phyloP scores from a whole-genome alignment of 92 coral and sea anemone species.

The Porites cylindrica region DNA sequence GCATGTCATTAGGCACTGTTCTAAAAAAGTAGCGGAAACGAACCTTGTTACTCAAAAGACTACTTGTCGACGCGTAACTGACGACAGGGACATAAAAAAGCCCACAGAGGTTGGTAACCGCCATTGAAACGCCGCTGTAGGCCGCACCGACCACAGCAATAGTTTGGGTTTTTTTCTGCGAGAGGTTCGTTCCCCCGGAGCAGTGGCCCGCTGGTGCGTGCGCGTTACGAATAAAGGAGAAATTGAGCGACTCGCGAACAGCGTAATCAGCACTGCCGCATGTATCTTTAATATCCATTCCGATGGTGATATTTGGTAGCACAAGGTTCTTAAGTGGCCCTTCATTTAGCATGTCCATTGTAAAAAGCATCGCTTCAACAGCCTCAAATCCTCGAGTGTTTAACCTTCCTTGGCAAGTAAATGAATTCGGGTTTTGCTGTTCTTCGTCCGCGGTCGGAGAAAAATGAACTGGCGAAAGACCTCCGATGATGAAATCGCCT shows the following conservation, averaged over 20 bases:
- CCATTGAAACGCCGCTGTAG: conserved; percentile 90
- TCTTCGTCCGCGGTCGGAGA: conserved; percentile 82
- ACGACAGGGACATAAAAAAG: conserved; percentile 84
- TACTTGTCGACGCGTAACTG: conserved; percentile 91
- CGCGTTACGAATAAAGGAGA: conserved; percentile 82
- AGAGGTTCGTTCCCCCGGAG: conserved; percentile 3
- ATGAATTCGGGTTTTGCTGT: conserved; percentile 68
- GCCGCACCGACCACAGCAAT: conserved; percentile 92
- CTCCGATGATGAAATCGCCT: conserved; percentile 90
- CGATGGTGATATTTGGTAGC: conserved; percentile 88
- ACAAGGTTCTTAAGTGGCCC: conserved; percentile 75
- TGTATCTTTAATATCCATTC: conserved; percentile 90
- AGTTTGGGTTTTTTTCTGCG: conserved; percentile 48
- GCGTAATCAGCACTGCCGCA: conserved; percentile 90
- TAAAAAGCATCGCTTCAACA: conserved; percentile 89
- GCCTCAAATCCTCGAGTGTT: conserved; percentile 92
- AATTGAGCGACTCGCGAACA: conserved; percentile 88
- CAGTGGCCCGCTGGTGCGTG: conserved; percentile 66
- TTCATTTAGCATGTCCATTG: conserved; percentile 89
- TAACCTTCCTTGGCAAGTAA: conserved; percentile 73
- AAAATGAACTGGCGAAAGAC: conserved; percentile 91
- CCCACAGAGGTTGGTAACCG: conserved; percentile 88
- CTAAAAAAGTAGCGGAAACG: conserved; percentile 84
- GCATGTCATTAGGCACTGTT: conserved; percentile 88
- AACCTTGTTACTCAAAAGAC: conserved; percentile 76